A percentile compares a stretch with the other conserved stretches of the same genome.
Conservation (phyloP, 2,888 invertebrate species). For the Himalopsyche tibetana region DNA sequence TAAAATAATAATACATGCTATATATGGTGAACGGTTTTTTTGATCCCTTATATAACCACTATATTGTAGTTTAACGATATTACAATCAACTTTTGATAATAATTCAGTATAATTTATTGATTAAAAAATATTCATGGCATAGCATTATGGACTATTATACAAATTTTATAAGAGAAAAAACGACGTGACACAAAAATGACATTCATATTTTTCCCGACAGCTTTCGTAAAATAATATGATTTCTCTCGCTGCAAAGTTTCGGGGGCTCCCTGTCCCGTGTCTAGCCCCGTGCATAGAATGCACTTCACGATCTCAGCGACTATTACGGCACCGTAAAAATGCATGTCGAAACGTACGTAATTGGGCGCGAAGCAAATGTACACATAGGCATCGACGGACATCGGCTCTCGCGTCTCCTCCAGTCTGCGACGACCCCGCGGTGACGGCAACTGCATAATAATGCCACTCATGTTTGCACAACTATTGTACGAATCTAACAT, state of each 20-base stretch:
- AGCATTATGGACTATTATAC: too few relatives aligned
- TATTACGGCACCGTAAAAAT: conserved; percentile 30
- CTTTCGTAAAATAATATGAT: too few relatives aligned
- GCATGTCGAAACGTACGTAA: conserved; percentile 31
- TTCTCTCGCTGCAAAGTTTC: background rate
- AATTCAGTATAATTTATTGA: too few relatives aligned
- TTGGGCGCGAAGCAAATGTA: conserved; percentile 20
- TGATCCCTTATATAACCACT: too few relatives aligned
- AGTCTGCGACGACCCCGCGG: conserved; percentile 12
- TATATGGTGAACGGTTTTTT: too few relatives aligned
- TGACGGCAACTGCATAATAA: conserved; percentile 31
- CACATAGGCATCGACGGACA: conserved; percentile 27
- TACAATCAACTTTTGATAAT: too few relatives aligned
- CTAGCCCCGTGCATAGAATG: conserved; percentile 30
- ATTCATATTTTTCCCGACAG: too few relatives aligned
- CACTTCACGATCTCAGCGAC: conserved; percentile 29
- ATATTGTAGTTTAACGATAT: too few relatives aligned
- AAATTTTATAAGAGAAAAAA: too few relatives aligned
- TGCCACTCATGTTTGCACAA: conserved; percentile 14
- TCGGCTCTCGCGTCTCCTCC: conserved; percentile 15
- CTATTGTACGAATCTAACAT: background rate
- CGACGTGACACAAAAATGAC: too few relatives aligned
- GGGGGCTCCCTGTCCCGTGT: background rate
- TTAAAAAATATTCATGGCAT: too few relatives aligned
- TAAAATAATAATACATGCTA: too few relatives aligned